Evolutionary conservation across 1,140 invertebrate genomes (phyloP).

Genomic region (Rhagoletis zephyria): DNA sequence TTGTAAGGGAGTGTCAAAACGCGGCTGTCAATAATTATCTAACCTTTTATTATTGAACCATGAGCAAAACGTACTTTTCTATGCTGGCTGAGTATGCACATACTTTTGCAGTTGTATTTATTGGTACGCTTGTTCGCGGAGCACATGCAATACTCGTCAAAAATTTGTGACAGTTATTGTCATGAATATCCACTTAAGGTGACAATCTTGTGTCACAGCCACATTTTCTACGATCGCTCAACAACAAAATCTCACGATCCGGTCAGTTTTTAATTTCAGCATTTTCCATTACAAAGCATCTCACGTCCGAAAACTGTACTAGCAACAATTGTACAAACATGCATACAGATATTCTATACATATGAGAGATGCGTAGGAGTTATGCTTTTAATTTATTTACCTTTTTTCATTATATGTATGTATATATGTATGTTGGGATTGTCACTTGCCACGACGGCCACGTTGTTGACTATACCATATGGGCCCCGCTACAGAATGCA

Average conservation of each 20-base stretch:
- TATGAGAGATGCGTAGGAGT: slow-evolving; percentile 46
- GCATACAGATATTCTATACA: neutral
- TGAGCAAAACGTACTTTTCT: too few relatives aligned
- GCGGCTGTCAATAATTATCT: too few relatives aligned
- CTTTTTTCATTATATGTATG: slow-evolving; percentile 19
- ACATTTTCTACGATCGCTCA: slow-evolving; percentile 14
- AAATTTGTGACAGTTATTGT: slow-evolving; percentile 44
- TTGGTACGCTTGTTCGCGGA: too few relatives aligned
- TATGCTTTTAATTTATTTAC: slow-evolving; percentile 7
- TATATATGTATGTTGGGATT: slow-evolving; percentile 45
- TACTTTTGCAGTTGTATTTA: too few relatives aligned
- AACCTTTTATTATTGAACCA: too few relatives aligned
- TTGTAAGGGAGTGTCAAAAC: too few relatives aligned
- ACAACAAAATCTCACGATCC: slow-evolving; percentile 31
- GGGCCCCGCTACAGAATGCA: slow-evolving; percentile 7
- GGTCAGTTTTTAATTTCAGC: slow-evolving; percentile 38
- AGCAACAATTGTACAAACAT: slow-evolving; percentile 7
- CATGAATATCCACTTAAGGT: slow-evolving; percentile 51
- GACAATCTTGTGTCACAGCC: slow-evolving; percentile 44
- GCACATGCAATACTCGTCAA: neutral
- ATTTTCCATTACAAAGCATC: slow-evolving; percentile 41
- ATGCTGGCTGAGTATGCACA: too few relatives aligned
- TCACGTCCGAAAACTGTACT: slow-evolving; percentile 39
- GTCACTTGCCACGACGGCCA: slow-evolving; percentile 1
- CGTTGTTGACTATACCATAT: slow-evolving; percentile 13